Evolutionary conservation across 2,113 vertebrate genomes (phyloP).

Genomic region (Mesoclemmys tuberculata): DNA sequence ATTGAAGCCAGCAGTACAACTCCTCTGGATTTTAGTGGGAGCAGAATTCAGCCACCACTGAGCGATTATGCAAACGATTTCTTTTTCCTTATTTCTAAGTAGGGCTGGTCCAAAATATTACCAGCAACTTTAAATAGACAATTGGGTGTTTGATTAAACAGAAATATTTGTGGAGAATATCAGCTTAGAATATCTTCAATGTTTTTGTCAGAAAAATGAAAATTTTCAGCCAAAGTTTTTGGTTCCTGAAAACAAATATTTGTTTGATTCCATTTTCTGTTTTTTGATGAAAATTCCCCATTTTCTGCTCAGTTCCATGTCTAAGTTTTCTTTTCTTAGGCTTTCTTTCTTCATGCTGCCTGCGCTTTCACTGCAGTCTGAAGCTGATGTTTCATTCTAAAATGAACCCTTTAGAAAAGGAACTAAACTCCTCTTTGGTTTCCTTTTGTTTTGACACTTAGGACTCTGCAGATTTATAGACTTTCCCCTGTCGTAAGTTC

Average conservation of each 20-base stretch:
- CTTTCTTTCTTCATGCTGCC: background rate
- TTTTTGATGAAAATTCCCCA: background rate
- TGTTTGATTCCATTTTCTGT: background rate
- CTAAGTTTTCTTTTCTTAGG: background rate
- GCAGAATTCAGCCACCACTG: background rate
- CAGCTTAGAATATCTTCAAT: background rate
- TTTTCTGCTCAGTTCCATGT: fast-evolving
- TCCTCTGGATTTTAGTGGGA: fast-evolving
- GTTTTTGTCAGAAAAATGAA: background rate
- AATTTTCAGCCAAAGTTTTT: background rate
- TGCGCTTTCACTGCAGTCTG: background rate
- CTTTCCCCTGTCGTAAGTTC: slow-evolving; percentile 51
- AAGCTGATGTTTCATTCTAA: background rate
- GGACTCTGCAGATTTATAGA: slow-evolving; percentile 64
- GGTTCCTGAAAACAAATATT: background rate
- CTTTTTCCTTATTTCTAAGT: background rate
- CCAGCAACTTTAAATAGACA: background rate
- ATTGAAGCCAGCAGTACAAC: background rate
- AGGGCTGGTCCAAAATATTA: background rate
- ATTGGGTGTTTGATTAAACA: background rate
- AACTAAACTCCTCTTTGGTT: background rate
- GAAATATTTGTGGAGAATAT: background rate
- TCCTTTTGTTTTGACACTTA: slow-evolving; percentile 47
- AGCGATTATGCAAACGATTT: background rate
- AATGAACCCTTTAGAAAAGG: slow-evolving; percentile 7